A percentile compares a stretch with the other conserved stretches of the same genome.
These are phyloP conservation scores for Murina feae DNA, from an alignment of 2,113 vertebrate genomes.

Conservation along the genomic window DNA sequence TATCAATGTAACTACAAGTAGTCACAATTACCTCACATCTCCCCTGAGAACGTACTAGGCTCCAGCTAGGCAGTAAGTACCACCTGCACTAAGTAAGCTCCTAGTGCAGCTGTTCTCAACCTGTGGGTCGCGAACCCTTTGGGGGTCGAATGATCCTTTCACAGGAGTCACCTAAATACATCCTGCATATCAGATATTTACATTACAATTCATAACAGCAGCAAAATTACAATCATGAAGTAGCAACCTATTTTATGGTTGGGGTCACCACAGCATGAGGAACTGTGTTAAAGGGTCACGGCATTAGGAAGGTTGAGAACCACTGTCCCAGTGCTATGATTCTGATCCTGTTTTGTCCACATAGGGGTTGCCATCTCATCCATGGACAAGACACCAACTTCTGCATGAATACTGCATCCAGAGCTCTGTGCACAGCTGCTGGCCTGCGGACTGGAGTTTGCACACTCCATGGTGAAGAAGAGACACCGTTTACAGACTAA, in stretches of 20 bases:
- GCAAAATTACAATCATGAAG: too few species aligned
- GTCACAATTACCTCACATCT: not conserved
- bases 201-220: too few species aligned
- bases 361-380: not conserved
- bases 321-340: not conserved
- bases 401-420: not conserved
- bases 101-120: too few species aligned
- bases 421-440: not conserved
- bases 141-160: too few species aligned
- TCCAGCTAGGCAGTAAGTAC: not conserved
- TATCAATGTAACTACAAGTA: not conserved
- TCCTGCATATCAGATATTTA: too few species aligned
- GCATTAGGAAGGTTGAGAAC: too few species aligned
- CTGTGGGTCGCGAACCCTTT: too few species aligned
- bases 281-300: too few species aligned
- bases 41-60: not conserved
- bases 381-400: conserved; percentile 7
- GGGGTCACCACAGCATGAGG: too few species aligned
- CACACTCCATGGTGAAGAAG: not conserved
- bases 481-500: not conserved
- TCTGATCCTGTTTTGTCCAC: not conserved
- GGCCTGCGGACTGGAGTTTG: not conserved
- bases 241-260: too few species aligned
- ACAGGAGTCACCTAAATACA: too few species aligned
- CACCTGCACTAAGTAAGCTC: not conserved